These are phyloP conservation scores for Euthynnus affinis DNA, from an alignment of 2,797 vertebrate species.

Conservation along the genomic window DNA sequence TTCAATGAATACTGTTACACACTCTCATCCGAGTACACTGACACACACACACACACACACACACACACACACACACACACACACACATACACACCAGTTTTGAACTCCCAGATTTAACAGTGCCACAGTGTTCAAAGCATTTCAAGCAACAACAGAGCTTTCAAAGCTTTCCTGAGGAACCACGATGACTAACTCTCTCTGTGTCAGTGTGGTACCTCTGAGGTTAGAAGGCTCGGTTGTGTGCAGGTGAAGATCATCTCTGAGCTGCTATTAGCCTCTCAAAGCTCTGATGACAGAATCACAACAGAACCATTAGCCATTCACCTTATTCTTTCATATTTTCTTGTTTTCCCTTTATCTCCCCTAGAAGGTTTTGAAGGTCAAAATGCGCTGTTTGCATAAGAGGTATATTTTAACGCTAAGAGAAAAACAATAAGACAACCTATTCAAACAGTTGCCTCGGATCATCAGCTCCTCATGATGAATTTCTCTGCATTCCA, in stretches of 20 bases:
- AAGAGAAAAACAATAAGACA: constrained; percentile 36
- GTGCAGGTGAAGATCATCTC: constrained; percentile 16
- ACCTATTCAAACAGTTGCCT: constrained; percentile 29
- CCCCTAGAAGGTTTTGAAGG: constrained; percentile 30
- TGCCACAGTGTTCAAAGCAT: constrained; percentile 52
- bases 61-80: constrained; percentile 11
- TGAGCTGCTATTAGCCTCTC: constrained; percentile 29
- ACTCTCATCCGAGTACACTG: neutral
- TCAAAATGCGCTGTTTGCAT: constrained; percentile 39
- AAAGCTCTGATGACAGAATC: constrained; percentile 30
- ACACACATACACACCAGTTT: constrained; percentile 39
- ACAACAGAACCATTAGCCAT: constrained; percentile 16
- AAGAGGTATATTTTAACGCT: constrained; percentile 37
- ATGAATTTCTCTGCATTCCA: constrained; percentile 27
- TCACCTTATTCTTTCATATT: constrained; percentile 35
- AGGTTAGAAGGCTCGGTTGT: constrained; percentile 24
- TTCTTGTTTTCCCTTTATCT: constrained; percentile 30
- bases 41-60: constrained; percentile 25
- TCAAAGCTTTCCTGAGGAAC: constrained; percentile 44
- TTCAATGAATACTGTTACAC: constrained; percentile 56
- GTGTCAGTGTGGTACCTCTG: constrained; percentile 26
- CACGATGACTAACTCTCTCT: constrained; percentile 53
- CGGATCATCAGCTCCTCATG: constrained; percentile 19
- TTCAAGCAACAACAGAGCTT: constrained; percentile 42
- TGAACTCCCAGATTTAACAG: constrained; percentile 57